Evolutionary conservation across 2,797 vertebrate genomes (phyloP), one percentile per base, ranked within the genome.

Genomic region (Acipenser transmontanus): DNA sequence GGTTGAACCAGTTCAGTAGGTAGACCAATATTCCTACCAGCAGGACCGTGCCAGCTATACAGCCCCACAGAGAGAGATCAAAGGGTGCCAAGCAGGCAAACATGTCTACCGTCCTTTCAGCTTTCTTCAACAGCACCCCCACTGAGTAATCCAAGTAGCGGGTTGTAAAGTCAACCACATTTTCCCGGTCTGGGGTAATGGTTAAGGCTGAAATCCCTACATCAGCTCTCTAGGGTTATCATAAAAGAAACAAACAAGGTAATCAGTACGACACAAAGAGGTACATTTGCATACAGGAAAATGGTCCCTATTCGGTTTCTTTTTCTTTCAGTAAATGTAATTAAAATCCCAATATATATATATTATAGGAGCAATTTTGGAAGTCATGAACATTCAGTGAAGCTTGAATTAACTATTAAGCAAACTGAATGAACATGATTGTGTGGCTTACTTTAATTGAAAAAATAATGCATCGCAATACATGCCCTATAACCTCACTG

Each of bases 101-200:
- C 94, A 99, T 98, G 84, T 99, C 96, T 83, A 98, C 88, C 0
- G 95, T 98, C 83, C 93, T 96, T 68, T 99, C 96, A 0, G 95
- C 95, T 81, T 98, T 97, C 72, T 91, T 92, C 67, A 99, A 91
- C 54, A 98, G 87, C 66, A 99, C 95, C 0, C 96, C 97, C 76
- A 99, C 95, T 0, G 96, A 98, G 82, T 98, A 98, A 87, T 99
- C 97, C 95, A 98, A 94, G 81, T 98, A 99, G 64, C 97, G 96
- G 0, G 94, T 96, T 65, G 96, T 98, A 79, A 99, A 99, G 85
- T 99, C 97, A 72, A 99, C 96, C 59, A 95, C 97, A 34, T 95
- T 96, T 73, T 99, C 97, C 57, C 97, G 90, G 78, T 98, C 97
- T 0, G 97, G 95, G 2, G 97, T 99, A 86, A 99, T 98, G 79